Evolutionary conservation across 2,797 vertebrate species (phyloP).

Genomic region (Chloroceryle inda): DNA sequence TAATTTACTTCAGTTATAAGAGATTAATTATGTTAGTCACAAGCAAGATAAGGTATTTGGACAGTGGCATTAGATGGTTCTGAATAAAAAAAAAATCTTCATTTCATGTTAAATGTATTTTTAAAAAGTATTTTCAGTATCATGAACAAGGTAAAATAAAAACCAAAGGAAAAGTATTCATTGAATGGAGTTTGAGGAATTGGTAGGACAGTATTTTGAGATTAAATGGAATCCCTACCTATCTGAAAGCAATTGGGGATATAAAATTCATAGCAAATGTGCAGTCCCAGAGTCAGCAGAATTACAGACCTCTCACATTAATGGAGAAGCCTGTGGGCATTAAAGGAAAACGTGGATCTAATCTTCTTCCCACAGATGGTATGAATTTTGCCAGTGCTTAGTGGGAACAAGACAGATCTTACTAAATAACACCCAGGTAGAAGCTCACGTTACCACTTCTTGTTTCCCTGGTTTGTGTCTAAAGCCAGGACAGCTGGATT

Average conservation of each 20-base stretch:
- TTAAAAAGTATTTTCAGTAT: background rate
- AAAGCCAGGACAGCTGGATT: background rate
- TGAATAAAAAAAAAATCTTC: background rate
- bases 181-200: background rate
- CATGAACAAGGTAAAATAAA: background rate
- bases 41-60: background rate
- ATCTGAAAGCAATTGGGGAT: background rate
- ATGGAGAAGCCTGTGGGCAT: background rate
- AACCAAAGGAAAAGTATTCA: background rate
- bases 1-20: slow-evolving; percentile 14
- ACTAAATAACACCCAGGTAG: background rate
- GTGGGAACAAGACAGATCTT: background rate
- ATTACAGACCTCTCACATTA: background rate
- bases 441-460: background rate
- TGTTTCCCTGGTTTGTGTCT: background rate
- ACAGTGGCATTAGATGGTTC: background rate
- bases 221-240: background rate
- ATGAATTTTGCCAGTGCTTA: background rate
- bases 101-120: background rate
- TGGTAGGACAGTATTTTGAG: background rate
- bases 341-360: background rate
- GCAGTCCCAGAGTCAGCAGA: background rate
- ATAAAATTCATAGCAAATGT: background rate
- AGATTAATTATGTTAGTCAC: background rate
- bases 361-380: background rate